phyloP scores from a whole-genome alignment of 2,888 invertebrate species.

The Erebia epiphron region DNA sequence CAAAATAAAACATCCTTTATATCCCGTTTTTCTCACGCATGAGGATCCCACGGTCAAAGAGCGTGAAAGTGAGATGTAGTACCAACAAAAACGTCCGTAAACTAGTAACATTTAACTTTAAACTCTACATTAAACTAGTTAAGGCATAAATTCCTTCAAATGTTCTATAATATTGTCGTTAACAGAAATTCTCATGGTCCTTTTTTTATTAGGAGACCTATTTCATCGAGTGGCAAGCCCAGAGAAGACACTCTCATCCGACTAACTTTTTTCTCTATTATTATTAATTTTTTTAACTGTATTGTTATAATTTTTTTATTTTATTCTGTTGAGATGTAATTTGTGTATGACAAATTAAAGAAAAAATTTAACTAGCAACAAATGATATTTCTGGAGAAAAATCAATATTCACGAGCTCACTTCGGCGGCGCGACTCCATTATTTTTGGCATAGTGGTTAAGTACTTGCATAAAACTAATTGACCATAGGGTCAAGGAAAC shows the following conservation, averaged over 20 bases:
- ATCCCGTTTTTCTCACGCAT: slow-evolving; percentile 37
- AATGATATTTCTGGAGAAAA: too few species aligned
- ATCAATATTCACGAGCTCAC: too few species aligned
- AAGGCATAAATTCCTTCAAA: slow-evolving; percentile 5
- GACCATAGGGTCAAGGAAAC: not conserved
- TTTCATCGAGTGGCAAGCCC: slow-evolving; percentile 4
- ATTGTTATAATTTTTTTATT: too few species aligned
- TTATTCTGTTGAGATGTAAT: too few species aligned
- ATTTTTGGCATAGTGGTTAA: not conserved
- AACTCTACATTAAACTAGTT: slow-evolving; percentile 15
- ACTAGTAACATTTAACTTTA: slow-evolving; percentile 13
- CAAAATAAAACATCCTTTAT: slow-evolving; percentile 12
- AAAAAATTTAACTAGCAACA: too few species aligned
- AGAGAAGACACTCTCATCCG: not conserved
- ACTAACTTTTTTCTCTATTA: too few species aligned
- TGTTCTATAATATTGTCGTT: slow-evolving; percentile 18
- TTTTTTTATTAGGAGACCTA: slow-evolving; percentile 22
- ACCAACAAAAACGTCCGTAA: slow-evolving; percentile 32
- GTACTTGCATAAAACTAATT: not conserved
- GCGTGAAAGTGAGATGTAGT: slow-evolving; percentile 46
- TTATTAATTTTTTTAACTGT: too few species aligned
- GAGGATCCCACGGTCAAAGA: slow-evolving; percentile 41
- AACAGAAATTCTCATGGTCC: slow-evolving; percentile 28
- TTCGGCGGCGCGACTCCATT: too few species aligned
- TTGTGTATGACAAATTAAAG: too few species aligned